Base-by-base conservation (phyloP, 2,888 invertebrate genomes). In the Cerceris ruficornis region DNA sequence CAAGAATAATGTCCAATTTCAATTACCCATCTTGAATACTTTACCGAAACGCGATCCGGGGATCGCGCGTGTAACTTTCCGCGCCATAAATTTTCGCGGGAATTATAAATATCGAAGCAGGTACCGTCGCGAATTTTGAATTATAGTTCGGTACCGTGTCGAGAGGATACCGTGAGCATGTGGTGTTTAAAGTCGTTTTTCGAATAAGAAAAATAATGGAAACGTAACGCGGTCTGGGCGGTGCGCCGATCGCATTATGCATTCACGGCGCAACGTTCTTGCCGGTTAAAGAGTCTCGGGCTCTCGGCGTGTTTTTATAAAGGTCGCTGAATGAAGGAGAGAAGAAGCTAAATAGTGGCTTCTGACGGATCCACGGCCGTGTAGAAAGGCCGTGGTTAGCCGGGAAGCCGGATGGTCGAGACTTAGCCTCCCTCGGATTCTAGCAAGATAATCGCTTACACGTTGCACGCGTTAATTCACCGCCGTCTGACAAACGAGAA, bases 401-500 rank as follows among this genome's bases (percentile, higher is more conserved):
- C 64, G 73, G 64, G 50, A 55, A 50, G 52, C 66, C 59, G 60
- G 66, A 64, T 62, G 62, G 69, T 65, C 74, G 69, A 74, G 68
- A 57, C 73, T 49, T 61, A 74, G 73, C 60, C 60, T 55, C 14
- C 17, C 39, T 39, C 28, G 54, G 15, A 14, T 68, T 77, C 54
- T 74, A 61, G 75, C 71, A 73, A 83, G 81, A 82, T 81, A 81
- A 83, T 81, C 84, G 84, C 72, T 76, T 72, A 65, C 83, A 72
- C 77, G 77, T 66, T 79, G 85, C 82, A 74, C 83, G 81, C 83
- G 87, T 87, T 85, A 80, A 87, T 86, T 84, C 84, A 81, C 74
- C 77, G 77, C 42, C 67, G 77, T 72, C 78, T 69, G 75, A 75
- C 81, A 77, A 79, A 72, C 75, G 72, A 75, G 83, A 78, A 58